These are phyloP conservation scores for Salvelinus namaycush DNA, from an alignment of 2,113 vertebrate species.

Conservation along the genomic window DNA sequence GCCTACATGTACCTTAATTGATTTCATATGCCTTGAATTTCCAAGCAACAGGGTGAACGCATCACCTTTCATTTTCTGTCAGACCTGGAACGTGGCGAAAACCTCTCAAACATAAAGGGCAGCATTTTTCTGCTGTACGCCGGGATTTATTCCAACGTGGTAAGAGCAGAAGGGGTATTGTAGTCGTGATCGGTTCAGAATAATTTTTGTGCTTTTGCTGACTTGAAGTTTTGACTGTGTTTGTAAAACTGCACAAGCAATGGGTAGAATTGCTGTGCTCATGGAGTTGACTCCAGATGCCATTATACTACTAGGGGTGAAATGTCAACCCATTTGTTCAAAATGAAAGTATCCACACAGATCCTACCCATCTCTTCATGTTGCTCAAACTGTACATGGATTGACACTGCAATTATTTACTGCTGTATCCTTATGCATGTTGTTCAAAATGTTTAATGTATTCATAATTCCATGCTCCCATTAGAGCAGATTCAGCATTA, in stretches of 20 bases:
- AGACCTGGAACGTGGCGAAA: not conserved
- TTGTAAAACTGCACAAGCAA: slow-evolving; percentile 38
- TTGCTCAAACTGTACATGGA: too few relatives aligned
- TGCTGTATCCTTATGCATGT: too few relatives aligned
- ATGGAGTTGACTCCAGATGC: too few relatives aligned
- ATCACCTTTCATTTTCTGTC: not conserved
- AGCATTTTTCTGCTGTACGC: not conserved
- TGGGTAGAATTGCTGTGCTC: slow-evolving; percentile 10
- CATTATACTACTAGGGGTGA: too few relatives aligned
- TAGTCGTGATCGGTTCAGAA: slow-evolving; percentile 31
- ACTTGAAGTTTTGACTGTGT: not conserved
- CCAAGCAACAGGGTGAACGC: not conserved
- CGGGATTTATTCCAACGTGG: not conserved
- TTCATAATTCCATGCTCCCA: too few relatives aligned
- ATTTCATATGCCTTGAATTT: slow-evolving; percentile 14
- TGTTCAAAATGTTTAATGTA: too few relatives aligned
- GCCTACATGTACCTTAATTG: not conserved
- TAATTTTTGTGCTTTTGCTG: not conserved
- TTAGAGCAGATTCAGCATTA: too few relatives aligned
- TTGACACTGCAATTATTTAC: too few relatives aligned
- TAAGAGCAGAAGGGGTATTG: not conserved
- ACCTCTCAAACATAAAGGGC: not conserved
- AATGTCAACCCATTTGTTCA: too few relatives aligned
- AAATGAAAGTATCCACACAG: too few relatives aligned
- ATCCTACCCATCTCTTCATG: too few relatives aligned